A percentile compares a stretch with the other conserved stretches of the same genome.
phyloP scores from a whole-genome alignment of 2,113 vertebrate genomes.

The Nesogale talazaci region DNA sequence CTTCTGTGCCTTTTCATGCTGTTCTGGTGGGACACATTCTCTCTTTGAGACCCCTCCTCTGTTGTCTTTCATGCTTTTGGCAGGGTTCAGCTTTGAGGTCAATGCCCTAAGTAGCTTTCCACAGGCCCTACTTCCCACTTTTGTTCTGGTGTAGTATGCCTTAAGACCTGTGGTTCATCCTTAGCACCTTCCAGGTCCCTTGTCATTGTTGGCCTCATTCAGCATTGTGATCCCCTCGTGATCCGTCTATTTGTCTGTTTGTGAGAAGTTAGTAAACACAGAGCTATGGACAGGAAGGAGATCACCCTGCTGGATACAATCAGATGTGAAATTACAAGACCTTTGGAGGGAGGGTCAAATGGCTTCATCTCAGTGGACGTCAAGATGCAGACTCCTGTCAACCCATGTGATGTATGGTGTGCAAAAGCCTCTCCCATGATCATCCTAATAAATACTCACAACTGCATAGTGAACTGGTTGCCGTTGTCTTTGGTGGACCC shows the following conservation, averaged over 20 bases:
- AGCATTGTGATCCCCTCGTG: background rate
- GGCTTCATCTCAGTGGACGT: background rate
- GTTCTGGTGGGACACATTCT: background rate
- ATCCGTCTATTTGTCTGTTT: background rate
- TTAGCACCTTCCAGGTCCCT: background rate
- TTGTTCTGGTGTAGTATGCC: background rate
- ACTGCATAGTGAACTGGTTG: background rate
- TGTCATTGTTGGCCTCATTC: background rate
- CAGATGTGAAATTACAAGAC: background rate
- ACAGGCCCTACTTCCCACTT: background rate
- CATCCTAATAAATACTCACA: background rate
- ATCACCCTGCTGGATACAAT: background rate
- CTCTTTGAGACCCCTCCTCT: background rate
- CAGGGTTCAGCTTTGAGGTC: background rate
- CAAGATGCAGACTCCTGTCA: background rate
- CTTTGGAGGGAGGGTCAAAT: background rate
- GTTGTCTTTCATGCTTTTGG: background rate
- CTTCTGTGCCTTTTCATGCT: background rate
- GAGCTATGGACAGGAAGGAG: background rate
- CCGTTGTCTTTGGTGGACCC: background rate
- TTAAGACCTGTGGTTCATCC: background rate
- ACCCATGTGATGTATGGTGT: background rate
- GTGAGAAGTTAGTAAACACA: background rate
- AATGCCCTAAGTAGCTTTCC: conserved; percentile 1
- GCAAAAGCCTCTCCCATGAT: background rate